Evolutionary conservation across 2,113 vertebrate genomes (phyloP).

Genomic region (Amia ocellicauda): DNA sequence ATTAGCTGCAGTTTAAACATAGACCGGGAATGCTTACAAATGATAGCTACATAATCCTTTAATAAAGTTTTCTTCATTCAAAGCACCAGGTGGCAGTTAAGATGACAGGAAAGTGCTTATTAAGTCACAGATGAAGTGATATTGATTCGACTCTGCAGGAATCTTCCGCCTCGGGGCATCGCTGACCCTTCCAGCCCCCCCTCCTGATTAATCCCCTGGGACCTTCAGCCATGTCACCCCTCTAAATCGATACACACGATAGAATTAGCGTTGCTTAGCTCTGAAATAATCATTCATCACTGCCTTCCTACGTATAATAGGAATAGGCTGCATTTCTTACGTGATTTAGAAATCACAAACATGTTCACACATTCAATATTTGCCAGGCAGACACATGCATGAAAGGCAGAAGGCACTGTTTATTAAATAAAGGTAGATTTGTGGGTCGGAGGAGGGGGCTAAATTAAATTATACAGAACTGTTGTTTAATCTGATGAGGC

Average conservation of each 20-base stretch:
- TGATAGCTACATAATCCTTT: slow-evolving; percentile 22
- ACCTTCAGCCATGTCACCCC: slow-evolving; percentile 17
- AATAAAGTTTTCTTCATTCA: slow-evolving; percentile 7
- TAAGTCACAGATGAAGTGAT: slow-evolving; percentile 28
- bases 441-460: too few species aligned
- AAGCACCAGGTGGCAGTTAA: neutral
- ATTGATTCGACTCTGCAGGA: slow-evolving; percentile 22
- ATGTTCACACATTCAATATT: neutral
- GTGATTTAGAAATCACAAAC: slow-evolving; percentile 28
- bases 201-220: slow-evolving; percentile 44
- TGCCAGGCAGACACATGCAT: neutral
- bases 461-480: too few species aligned
- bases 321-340: slow-evolving; percentile 19
- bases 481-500: too few species aligned
- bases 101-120: slow-evolving; percentile 16
- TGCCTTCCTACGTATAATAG: slow-evolving; percentile 23
- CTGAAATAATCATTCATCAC: slow-evolving; percentile 36
- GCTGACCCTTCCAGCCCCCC: slow-evolving; percentile 32
- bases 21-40: neutral
- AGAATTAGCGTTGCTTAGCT: slow-evolving; percentile 29
- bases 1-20: neutral
- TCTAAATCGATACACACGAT: slow-evolving; percentile 29
- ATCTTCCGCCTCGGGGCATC: slow-evolving; percentile 21
- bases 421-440: too few species aligned
- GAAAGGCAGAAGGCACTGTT: too few species aligned